Percentiles rank a stretch among this genome's conserved stretches.
phyloP scores from a whole-genome alignment of 1,140 invertebrate species.

The Triops longicaudatus region DNA sequence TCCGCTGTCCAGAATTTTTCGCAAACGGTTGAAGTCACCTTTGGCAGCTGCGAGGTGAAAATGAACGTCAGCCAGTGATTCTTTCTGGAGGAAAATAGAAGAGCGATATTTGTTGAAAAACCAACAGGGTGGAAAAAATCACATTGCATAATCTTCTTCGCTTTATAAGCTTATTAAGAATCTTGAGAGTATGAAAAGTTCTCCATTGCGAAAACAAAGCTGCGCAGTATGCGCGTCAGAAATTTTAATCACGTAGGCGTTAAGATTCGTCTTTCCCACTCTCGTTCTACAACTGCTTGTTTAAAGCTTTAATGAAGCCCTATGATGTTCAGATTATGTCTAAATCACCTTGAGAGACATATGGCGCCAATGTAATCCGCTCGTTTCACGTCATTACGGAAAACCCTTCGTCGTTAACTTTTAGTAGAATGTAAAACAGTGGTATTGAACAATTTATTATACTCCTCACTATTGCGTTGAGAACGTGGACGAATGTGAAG shows the following conservation, averaged over 20 bases:
- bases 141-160: not conserved
- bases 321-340: not conserved
- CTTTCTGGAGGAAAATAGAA: conserved; percentile 56
- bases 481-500: not conserved
- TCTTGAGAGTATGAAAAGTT: too few species aligned
- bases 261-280: not conserved
- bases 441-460: not conserved
- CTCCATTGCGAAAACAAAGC: too few species aligned
- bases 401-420: not conserved
- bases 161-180: too few species aligned
- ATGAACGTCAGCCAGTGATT: conserved; percentile 80
- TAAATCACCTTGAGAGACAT: conserved; percentile 1
- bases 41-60: conserved; percentile 77
- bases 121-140: not conserved
- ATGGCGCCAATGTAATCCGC: conserved; percentile 4
- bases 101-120: not conserved
- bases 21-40: conserved; percentile 66
- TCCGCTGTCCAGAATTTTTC: conserved; percentile 74
- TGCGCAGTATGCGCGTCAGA: too few species aligned
- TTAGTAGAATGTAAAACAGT: not conserved
- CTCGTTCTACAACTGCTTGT: not conserved
- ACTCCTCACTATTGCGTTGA: too few species aligned
- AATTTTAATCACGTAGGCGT: not conserved
- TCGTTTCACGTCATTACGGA: not conserved
- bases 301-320: not conserved